Conservation (phyloP, 2,888 invertebrate genomes). For the Folsomia candida region DNA sequence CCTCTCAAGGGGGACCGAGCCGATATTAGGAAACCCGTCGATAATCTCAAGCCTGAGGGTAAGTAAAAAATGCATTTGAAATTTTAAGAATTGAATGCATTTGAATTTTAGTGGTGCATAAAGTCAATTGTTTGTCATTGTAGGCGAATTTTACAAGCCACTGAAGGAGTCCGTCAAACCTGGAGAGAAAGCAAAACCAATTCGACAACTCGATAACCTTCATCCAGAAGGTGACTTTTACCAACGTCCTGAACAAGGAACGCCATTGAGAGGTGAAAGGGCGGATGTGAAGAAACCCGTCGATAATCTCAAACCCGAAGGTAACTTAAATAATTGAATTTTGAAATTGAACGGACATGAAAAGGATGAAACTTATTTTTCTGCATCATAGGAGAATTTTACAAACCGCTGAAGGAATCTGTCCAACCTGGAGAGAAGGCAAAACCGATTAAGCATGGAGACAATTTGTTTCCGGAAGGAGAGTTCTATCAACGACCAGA, state of each 20-base stretch:
- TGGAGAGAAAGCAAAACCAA: conserved; percentile 57
- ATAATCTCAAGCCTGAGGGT: conserved; percentile 68
- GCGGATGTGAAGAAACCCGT: conserved; percentile 24
- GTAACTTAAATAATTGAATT: too few relatives aligned
- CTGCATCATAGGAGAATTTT: conserved; percentile 10
- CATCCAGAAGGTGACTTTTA: too few relatives aligned
- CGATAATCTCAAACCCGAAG: conserved; percentile 62
- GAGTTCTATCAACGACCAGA: conserved; percentile 62
- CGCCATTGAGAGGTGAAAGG: too few relatives aligned
- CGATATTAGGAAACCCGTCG: conserved; percentile 55
- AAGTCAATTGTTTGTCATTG: too few relatives aligned
- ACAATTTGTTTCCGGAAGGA: conserved; percentile 60
- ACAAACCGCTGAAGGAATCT: too few relatives aligned
- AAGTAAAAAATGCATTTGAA: too few relatives aligned
- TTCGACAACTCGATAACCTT: conserved; percentile 60
- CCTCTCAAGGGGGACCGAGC: too few relatives aligned
- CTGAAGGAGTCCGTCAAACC: conserved; percentile 60
- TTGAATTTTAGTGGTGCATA: conserved; percentile 62
- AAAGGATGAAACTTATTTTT: too few relatives aligned
- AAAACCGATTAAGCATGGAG: too few relatives aligned
- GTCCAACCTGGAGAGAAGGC: too few relatives aligned
- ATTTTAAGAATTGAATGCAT: too few relatives aligned
- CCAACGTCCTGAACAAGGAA: too few relatives aligned
- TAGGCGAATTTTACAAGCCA: conserved; percentile 52
- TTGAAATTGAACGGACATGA: background rate